Conservation (phyloP, 2,113 vertebrate genomes). For the Ictidomys tridecemlineatus region DNA sequence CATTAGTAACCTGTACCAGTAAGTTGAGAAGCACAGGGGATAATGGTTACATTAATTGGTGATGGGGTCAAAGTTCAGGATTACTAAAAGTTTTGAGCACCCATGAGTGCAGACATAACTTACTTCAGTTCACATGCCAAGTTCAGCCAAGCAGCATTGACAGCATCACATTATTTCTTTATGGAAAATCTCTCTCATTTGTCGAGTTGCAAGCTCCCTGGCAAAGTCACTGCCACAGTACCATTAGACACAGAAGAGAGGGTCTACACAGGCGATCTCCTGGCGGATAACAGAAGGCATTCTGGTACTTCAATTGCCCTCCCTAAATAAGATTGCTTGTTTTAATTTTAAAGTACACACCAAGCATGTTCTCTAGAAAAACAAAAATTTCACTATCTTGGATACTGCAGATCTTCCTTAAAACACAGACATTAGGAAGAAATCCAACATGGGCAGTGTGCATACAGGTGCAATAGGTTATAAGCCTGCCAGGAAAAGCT, state of each 20-base stretch:
- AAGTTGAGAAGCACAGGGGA: neutral
- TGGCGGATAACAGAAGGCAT: neutral
- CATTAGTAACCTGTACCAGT: neutral
- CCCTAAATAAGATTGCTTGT: neutral
- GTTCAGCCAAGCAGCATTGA: neutral
- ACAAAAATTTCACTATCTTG: neutral
- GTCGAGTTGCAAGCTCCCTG: neutral
- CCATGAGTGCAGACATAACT: neutral
- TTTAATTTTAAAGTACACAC: neutral
- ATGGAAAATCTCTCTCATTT: neutral
- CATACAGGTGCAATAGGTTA: no score
- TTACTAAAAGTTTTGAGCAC: neutral
- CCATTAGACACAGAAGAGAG: neutral
- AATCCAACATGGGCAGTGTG: no score
- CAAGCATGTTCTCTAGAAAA: neutral
- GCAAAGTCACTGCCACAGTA: neutral
- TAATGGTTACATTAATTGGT: fast-evolving
- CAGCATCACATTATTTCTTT: neutral
- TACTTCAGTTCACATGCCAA: neutral
- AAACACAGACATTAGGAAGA: neutral
- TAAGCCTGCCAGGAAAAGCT: no score
- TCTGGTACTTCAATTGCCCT: neutral
- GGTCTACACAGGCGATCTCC: no score
- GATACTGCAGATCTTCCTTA: neutral
- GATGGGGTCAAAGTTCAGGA: neutral